Conservation (phyloP, 2,113 vertebrate species). For the Nymphicus hollandicus region DNA sequence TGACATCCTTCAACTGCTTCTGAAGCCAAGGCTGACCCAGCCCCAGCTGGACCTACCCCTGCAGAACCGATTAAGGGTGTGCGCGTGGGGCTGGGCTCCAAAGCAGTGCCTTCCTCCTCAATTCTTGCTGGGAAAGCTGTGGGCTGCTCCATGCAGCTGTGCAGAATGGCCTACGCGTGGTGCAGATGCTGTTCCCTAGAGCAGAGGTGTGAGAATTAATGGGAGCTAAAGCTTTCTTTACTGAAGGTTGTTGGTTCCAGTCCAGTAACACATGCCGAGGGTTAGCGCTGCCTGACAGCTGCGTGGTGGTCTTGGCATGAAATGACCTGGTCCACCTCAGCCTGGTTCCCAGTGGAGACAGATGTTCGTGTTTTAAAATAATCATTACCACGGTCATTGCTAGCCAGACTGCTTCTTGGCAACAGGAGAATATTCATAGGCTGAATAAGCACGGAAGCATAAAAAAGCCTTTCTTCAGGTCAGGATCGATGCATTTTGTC, state of each 20-base stretch:
- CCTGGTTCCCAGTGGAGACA: neutral
- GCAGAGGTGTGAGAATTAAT: neutral
- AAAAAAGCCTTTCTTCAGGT: neutral
- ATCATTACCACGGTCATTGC: neutral
- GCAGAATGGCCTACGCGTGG: fast-evolving
- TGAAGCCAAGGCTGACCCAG: neutral
- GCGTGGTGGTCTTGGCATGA: constrained; percentile 11
- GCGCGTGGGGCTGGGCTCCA: neutral
- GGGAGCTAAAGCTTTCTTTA: neutral
- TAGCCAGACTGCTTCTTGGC: neutral
- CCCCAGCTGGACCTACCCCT: neutral
- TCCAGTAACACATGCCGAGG: neutral
- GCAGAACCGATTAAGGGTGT: neutral
- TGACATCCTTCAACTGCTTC: neutral
- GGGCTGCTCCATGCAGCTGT: neutral
- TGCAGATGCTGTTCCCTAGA: neutral
- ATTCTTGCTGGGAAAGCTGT: neutral
- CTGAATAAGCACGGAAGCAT: neutral
- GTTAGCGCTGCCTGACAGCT: neutral
- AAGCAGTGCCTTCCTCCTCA: neutral
- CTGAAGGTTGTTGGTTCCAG: neutral
- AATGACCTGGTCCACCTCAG: neutral
- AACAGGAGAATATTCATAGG: neutral
- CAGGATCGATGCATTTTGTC: neutral
- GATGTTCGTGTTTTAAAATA: constrained; percentile 3